Base-by-base conservation (phyloP, 2,888 invertebrate genomes). In the Biston betularia region DNA sequence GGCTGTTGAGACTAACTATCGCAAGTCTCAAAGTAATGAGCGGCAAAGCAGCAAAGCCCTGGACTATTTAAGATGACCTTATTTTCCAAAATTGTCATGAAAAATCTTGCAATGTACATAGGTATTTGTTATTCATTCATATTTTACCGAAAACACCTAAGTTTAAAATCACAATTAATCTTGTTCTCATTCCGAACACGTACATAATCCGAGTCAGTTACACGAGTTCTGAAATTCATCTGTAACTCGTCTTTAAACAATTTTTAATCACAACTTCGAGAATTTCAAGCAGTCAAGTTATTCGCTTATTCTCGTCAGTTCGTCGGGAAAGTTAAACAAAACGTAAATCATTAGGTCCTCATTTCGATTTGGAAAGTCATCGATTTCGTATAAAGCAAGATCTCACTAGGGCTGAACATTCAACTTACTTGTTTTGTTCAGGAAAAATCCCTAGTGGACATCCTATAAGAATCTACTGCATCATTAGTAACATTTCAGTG, bases 301-400 rank as follows among this genome's bases (percentile, higher is more conserved):
- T 66, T 55, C 65, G 63, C 44, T 63, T 59, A 67, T 65, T 61
- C 65, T 68, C 63, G 59, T 62, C 65, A 62, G 65, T 69, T 70
- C 44, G 34, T 45, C 64, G 66, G 63, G 62, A 65, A 75, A 75
- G 70, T 70, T 68, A 71, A 71, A 71, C 65, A 75, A 75, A 79
- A 76, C 76, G 78, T 78, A 75, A 80, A 78, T 80, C 77, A 77
- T 75, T 72, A 50, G 69, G 46, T 53, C 44, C 57, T 54, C 42
- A 54, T 54, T 67, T 58, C 52, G 9, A 63, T 68, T 69, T 68
- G 59, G 63, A 69, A 73, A 68, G 60, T 65, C 71, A 73, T 75
- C 69, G 72, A 63, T 74, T 73, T 60, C 52, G 10, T 69, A 64
- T 58, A 66, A 65, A 11, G 40, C 40, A 46, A 45, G 58, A 67